Conservation (phyloP, 2,113 vertebrate species). For the Alethe diademata region DNA sequence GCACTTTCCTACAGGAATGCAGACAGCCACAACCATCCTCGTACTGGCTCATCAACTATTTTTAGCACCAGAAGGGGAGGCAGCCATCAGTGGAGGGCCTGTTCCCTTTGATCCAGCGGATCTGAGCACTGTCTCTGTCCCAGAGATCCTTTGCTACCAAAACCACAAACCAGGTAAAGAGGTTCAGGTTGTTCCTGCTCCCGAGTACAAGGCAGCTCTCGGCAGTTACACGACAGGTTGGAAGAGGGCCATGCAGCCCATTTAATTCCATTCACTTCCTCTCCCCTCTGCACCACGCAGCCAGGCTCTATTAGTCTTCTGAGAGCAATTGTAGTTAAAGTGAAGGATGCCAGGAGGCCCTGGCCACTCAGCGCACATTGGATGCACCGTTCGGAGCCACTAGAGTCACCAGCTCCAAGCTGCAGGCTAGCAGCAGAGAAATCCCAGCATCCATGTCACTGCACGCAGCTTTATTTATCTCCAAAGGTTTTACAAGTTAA, state of each 20-base stretch:
- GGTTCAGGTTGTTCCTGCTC: not conserved
- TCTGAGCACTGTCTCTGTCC: not conserved
- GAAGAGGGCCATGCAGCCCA: not conserved
- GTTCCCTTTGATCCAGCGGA: not conserved
- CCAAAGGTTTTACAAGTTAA: not conserved
- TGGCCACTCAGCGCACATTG: not conserved
- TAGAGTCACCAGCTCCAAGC: not conserved
- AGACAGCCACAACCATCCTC: conserved; percentile 4
- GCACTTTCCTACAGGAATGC: not conserved
- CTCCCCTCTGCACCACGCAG: not conserved
- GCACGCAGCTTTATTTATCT: not conserved
- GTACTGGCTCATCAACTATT: not conserved
- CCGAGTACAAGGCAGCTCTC: not conserved
- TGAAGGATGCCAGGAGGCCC: not conserved
- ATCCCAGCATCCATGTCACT: not conserved
- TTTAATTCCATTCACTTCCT: conserved; percentile 37
- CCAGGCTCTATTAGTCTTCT: not conserved
- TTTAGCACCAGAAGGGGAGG: conserved; percentile 4
- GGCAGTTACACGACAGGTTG: not conserved
- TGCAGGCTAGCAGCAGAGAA: not conserved
- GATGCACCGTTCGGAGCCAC: not conserved
- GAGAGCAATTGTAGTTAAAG: conserved; percentile 37
- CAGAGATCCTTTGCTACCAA: not conserved
- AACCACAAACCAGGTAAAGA: not conserved
- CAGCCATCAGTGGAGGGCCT: not conserved